These are phyloP conservation scores for Pogonocichla stellata DNA, from an alignment of 2,113 vertebrate species.

Conservation along the genomic window DNA sequence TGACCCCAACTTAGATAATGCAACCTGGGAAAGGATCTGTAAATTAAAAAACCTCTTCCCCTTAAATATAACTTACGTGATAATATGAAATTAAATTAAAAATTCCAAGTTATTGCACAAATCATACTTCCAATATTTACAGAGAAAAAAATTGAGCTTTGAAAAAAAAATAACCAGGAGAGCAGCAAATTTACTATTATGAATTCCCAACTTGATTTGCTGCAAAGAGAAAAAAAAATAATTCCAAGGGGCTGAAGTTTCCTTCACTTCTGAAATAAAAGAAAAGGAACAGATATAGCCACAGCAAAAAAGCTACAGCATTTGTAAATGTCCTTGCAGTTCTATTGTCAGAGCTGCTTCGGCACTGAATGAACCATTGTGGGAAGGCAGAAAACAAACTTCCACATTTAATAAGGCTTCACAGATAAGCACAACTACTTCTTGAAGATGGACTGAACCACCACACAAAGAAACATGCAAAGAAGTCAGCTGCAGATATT, in stretches of 20 bases:
- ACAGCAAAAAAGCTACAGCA: constrained; percentile 42
- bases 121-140: constrained; percentile 81
- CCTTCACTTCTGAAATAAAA: constrained; percentile 43
- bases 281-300: constrained; percentile 21
- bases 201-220: constrained; percentile 20
- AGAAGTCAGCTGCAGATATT: constrained; percentile 72
- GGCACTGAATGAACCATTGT: constrained; percentile 55
- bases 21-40: constrained; percentile 84
- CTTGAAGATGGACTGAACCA: constrained; percentile 75
- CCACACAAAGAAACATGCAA: constrained; percentile 82
- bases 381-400: constrained; percentile 70
- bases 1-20: constrained; percentile 82
- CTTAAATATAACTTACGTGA: constrained; percentile 83
- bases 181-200: not conserved
- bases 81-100: constrained; percentile 91
- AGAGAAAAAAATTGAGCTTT: constrained; percentile 73
- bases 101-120: constrained; percentile 94
- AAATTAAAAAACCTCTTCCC: constrained; percentile 84
- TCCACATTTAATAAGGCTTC: constrained; percentile 84
- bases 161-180: constrained; percentile 15
- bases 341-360: constrained; percentile 57
- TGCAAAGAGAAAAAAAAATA: constrained; percentile 17
- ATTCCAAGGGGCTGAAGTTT: not conserved
- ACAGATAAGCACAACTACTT: constrained; percentile 84
- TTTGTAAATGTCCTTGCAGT: constrained; percentile 49